Evolutionary conservation across 2,888 invertebrate genomes (phyloP), one percentile per base, ranked within the genome.

Genomic region (Spilosoma lubricipeda): DNA sequence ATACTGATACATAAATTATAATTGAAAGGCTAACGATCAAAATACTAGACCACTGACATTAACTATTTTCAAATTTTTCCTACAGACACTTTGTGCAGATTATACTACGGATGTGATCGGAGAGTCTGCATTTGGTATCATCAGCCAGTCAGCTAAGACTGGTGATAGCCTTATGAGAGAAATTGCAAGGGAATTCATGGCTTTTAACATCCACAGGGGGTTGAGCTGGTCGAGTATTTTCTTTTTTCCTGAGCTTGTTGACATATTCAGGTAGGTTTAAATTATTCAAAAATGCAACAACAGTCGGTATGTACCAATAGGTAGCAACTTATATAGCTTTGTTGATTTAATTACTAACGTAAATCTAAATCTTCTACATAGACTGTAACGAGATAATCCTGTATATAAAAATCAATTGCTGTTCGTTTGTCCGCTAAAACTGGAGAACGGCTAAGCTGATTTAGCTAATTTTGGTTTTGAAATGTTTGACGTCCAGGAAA

Each of bases 41-140:
- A 52, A 20, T 23, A 23, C 5, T 5, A 52, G 7, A 48, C 1
- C 20, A 5, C 20, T 20, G 0, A 20, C 20, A 5, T 23, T 23
- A 23, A 30, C 4, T 15, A 2, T 63, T 63, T 11, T 39, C 39
- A 27, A 27, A 9, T 23, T 39, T 52, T 15, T 48, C 7, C 2
- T 56, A 7, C 30, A 75, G 75, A 48, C 70, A 3, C 23, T 87
- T 5, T 89, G 76, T 65, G 82, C 89, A 0, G 91, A 91, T 72
- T 91, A 77, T 76, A 88, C 88, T 0, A 90, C 91, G 0, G 92
- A 92, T 72, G 77, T 92, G 2, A 88, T 91, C 7, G 91, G 91
- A 0, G 89, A 87, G 9, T 81, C 90, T 0, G 86, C 90, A 0
- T 91, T 92, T 69, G 92, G 92, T 0, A 73, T 92, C 9, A 63